Conservation (phyloP, 2,797 vertebrate genomes). For the Myotis findleyi region DNA sequence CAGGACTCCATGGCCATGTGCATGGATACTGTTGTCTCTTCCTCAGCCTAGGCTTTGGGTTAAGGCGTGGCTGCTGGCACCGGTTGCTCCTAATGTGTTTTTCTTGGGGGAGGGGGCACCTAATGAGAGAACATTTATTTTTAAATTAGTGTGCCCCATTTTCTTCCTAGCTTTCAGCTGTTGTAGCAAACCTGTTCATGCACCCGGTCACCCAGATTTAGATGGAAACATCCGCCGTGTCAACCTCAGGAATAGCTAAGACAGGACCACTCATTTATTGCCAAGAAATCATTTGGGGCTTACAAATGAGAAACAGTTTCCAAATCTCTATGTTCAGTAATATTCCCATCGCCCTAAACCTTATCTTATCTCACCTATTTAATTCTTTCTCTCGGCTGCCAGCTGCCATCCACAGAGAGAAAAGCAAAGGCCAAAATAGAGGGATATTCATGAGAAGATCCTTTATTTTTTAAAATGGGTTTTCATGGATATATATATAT, state of each 20-base stretch:
- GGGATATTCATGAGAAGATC: background rate
- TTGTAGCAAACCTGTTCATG: background rate
- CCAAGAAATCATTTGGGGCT: constrained; percentile 27
- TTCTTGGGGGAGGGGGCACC: background rate
- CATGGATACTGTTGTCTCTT: background rate
- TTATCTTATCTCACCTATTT: constrained; percentile 15
- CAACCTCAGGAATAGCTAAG: constrained; percentile 40
- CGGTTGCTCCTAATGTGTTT: background rate
- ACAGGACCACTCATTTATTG: constrained; percentile 21
- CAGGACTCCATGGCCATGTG: background rate
- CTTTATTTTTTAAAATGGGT: constrained; percentile 7
- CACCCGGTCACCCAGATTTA: constrained; percentile 22
- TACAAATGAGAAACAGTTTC: constrained; percentile 15
- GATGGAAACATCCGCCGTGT: constrained; percentile 40
- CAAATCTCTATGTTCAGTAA: constrained; percentile 44
- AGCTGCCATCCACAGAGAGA: constrained; percentile 27
- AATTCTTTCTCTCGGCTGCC: constrained; percentile 36
- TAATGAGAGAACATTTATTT: constrained; percentile 26
- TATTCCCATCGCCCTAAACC: background rate
- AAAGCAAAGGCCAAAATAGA: constrained; percentile 36
- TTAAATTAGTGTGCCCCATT: constrained; percentile 48
- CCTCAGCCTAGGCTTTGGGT: background rate
- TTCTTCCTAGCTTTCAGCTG: constrained; percentile 21
- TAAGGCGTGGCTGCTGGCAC: background rate
- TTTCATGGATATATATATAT: background rate